Evolutionary conservation across 2,888 invertebrate species (phyloP).

Genomic region (Agriopis leucophaearia): DNA sequence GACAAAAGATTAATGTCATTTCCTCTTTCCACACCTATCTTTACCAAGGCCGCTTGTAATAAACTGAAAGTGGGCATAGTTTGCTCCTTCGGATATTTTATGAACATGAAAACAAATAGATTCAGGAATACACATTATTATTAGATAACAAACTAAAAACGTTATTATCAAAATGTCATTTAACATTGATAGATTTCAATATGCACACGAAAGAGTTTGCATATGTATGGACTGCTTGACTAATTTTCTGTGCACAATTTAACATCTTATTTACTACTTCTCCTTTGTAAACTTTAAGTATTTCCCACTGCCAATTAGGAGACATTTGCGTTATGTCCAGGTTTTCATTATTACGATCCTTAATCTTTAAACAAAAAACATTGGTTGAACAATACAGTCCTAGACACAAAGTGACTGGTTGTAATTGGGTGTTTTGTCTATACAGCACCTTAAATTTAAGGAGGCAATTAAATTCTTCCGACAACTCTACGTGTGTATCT

Average conservation of each 20-base stretch:
- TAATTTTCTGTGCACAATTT: constrained; percentile 60
- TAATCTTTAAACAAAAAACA: constrained; percentile 67
- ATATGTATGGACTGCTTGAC: constrained; percentile 47
- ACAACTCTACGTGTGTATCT: constrained; percentile 49
- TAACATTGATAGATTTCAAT: constrained; percentile 61
- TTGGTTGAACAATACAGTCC: constrained; percentile 59
- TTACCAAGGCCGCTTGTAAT: too few species aligned
- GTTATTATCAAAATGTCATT: background rate
- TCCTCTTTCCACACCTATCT: too few species aligned
- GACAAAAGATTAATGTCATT: too few species aligned
- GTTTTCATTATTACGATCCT: constrained; percentile 54
- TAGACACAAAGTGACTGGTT: constrained; percentile 63
- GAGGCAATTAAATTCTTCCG: constrained; percentile 57
- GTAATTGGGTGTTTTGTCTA: constrained; percentile 59
- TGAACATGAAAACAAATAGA: background rate
- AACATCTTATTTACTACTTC: constrained; percentile 62
- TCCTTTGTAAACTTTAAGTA: constrained; percentile 67
- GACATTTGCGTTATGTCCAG: constrained; percentile 64
- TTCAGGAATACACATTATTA: background rate
- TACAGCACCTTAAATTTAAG: constrained; percentile 72
- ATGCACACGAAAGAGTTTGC: constrained; percentile 65
- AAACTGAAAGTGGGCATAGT: too few species aligned
- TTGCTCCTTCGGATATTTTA: background rate
- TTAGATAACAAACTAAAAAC: background rate
- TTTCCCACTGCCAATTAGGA: constrained; percentile 80